These are phyloP conservation scores for Heliocidaris erythrogramma DNA, from an alignment of 35 echinoderm and acorn worm species.

Conservation along the genomic window DNA sequence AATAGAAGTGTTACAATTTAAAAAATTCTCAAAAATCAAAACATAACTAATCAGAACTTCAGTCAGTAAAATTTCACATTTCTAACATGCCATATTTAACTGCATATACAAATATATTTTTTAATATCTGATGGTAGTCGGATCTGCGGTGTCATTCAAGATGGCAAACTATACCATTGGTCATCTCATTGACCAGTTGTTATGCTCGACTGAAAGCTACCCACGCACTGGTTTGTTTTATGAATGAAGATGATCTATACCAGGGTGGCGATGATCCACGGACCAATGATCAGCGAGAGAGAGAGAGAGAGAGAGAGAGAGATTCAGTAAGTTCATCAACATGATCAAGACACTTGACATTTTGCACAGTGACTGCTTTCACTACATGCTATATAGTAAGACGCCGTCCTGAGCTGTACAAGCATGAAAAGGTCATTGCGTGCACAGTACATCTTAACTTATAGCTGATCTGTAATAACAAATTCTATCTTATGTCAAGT, in stretches of 20 bases:
- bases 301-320: no score
- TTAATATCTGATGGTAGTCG: background rate
- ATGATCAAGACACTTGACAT: background rate
- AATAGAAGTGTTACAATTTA: background rate
- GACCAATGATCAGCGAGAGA: background rate
- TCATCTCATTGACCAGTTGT: background rate
- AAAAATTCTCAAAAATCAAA: background rate
- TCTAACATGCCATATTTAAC: background rate
- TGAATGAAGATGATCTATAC: background rate
- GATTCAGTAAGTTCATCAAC: no score
- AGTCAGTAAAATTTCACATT: background rate
- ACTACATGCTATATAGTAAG: no score
- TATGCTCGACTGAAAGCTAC: background rate
- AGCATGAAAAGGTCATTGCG: no score
- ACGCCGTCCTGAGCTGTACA: no score
- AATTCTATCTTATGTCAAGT: no score
- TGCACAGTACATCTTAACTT: no score
- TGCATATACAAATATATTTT: background rate
- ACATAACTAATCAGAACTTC: background rate
- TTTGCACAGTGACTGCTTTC: background rate
- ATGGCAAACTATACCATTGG: background rate
- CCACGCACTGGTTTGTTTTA: background rate
- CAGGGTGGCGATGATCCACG: background rate
- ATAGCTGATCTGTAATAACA: no score
- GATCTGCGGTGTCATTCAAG: background rate